Conservation (phyloP, 2,888 invertebrate genomes). For the Nymphalis c-album region DNA sequence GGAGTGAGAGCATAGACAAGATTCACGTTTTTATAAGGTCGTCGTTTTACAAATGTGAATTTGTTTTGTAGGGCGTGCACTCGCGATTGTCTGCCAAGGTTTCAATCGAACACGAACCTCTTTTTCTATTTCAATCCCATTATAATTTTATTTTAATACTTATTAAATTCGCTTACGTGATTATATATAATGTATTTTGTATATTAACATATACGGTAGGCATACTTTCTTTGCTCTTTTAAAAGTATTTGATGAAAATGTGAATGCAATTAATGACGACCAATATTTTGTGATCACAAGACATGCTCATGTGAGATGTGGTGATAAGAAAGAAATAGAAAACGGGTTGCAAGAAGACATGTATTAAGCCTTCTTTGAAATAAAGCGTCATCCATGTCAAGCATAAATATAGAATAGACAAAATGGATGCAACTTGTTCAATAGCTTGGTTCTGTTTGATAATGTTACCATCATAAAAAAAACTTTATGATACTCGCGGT, state of each 20-base stretch:
- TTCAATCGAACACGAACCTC: constrained; percentile 35
- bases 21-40: constrained; percentile 44
- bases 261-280: background rate
- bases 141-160: background rate
- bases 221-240: too few relatives aligned
- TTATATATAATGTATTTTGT: background rate
- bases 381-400: constrained; percentile 18
- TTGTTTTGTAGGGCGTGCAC: constrained; percentile 45
- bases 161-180: constrained; percentile 1
- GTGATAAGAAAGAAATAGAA: constrained; percentile 36
- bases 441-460: constrained; percentile 17
- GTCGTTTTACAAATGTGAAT: constrained; percentile 8
- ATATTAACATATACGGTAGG: too few relatives aligned
- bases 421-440: constrained; percentile 2
- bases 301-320: constrained; percentile 7
- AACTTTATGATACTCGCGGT: background rate
- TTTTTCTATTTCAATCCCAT: constrained; percentile 44
- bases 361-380: background rate
- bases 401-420: constrained; percentile 14
- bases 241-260: too few relatives aligned
- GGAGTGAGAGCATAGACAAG: constrained; percentile 78
- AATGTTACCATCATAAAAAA: background rate
- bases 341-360: constrained; percentile 22
- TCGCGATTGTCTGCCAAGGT: constrained; percentile 45
- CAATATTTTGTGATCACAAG: background rate